Evolutionary conservation across 2,888 invertebrate species (phyloP).

Genomic region (Acronicta psi): DNA sequence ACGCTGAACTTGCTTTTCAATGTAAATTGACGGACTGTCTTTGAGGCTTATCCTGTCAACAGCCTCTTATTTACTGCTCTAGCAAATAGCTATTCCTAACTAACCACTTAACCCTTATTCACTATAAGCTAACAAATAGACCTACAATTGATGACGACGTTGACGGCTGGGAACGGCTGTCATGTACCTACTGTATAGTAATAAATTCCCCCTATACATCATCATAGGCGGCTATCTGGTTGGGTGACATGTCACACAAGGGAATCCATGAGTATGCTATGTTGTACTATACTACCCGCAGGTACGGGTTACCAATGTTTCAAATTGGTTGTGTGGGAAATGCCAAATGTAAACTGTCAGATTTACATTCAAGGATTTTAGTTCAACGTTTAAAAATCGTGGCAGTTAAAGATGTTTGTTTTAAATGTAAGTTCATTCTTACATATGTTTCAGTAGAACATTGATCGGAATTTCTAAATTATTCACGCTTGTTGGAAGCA

Average conservation of each 20-base stretch:
- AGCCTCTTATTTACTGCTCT: too few species aligned
- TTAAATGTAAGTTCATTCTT: not conserved
- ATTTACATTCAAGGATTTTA: too few species aligned
- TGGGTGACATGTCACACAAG: not conserved
- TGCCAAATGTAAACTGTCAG: too few species aligned
- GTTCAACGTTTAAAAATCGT: too few species aligned
- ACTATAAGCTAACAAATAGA: not conserved
- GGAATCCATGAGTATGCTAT: not conserved
- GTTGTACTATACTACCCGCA: not conserved
- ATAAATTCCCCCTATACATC: slow-evolving; percentile 10
- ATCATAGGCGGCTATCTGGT: not conserved
- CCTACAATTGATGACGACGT: not conserved
- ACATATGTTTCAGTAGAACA: not conserved
- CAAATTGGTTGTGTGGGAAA: too few species aligned
- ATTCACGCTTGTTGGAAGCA: not conserved
- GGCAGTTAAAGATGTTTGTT: too few species aligned
- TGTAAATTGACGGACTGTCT: too few species aligned
- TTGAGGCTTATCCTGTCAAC: too few species aligned
- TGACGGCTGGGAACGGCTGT: slow-evolving; percentile 11
- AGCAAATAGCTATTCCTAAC: too few species aligned
- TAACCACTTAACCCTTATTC: too few species aligned
- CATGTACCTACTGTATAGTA: not conserved
- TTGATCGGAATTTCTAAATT: not conserved
- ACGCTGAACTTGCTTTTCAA: too few species aligned
- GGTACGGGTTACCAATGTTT: too few species aligned